Evolutionary conservation across 2,888 invertebrate species (phyloP), one percentile per base, ranked within the genome.

Genomic region (Atrina japonica): DNA sequence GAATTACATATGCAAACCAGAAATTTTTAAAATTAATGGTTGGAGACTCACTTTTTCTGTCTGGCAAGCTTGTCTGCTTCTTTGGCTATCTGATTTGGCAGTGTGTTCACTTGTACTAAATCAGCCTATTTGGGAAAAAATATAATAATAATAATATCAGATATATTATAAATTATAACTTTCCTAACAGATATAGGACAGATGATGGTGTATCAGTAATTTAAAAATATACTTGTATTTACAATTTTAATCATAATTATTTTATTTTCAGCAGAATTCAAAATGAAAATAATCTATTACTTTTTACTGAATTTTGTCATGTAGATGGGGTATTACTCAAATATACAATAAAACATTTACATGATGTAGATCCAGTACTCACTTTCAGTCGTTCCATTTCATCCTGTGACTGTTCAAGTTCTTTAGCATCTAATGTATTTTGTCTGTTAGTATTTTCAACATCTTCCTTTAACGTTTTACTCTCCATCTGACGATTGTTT

Each of bases 361-460:
- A n/a, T n/a, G n/a, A n/a, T n/a, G n/a, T n/a, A n/a, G n/a, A n/a
- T n/a, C 16, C 5, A 25, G 25, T 11, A 47, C 30, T 27, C 74
- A 88, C 88, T 86, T 89, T 88, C 3, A 88, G 78, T 56, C 83
- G 83, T 61, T 88, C 89, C 75, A 88, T 72, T 66, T 88, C 83
- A 66, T 88, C 88, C 23, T 69, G 69, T 6, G 83, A 55, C 69
- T 83, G 81, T 63, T 88, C 88, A 72, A 80, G 80, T 64, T 87
- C 87, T 55, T 88, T 88, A 7, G 69, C 76, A 40, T 88, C 88
- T 21, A 75, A 52, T 5, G 77, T 41, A 29, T 83, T 76, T 56
- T 84, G 81, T 16, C 86, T 66, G 9, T 82, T 81, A 9, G 83
- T 83, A 11, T 75, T 70, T 18, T 88, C 88, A 11, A 89, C 66